Conservation (phyloP, 2,797 vertebrate genomes). For the Chrosomus eos region DNA sequence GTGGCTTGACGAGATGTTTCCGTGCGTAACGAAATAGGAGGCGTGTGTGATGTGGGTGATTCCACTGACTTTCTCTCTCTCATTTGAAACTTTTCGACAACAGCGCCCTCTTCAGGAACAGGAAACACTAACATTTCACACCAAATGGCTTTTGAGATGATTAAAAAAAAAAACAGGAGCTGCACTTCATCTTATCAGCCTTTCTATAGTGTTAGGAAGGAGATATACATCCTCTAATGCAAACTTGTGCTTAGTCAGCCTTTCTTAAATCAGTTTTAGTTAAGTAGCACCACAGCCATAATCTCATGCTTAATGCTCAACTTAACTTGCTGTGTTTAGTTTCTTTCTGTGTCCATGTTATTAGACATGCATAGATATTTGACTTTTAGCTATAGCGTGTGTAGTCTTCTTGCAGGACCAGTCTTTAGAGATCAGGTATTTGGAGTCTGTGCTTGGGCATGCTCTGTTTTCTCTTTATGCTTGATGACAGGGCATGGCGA, state of each 20-base stretch:
- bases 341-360: neutral
- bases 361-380: neutral
- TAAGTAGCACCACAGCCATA: neutral
- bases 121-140: neutral
- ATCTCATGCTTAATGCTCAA: neutral
- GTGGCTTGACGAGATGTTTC: neutral
- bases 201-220: neutral
- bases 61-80: neutral
- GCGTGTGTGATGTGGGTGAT: neutral
- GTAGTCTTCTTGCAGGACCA: neutral
- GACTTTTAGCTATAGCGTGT: neutral
- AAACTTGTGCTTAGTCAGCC: neutral
- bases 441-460: conserved; percentile 45
- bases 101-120: neutral
- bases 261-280: neutral
- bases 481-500: conserved; percentile 74
- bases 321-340: neutral
- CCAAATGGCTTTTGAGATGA: neutral
- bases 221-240: conserved; percentile 11
- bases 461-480: conserved; percentile 69
- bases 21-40: neutral
- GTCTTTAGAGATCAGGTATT: neutral
- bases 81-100: neutral
- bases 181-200: neutral
- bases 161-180: neutral